phyloP scores from a whole-genome alignment of 1,140 invertebrate genomes.

The Bombus ignitus region DNA sequence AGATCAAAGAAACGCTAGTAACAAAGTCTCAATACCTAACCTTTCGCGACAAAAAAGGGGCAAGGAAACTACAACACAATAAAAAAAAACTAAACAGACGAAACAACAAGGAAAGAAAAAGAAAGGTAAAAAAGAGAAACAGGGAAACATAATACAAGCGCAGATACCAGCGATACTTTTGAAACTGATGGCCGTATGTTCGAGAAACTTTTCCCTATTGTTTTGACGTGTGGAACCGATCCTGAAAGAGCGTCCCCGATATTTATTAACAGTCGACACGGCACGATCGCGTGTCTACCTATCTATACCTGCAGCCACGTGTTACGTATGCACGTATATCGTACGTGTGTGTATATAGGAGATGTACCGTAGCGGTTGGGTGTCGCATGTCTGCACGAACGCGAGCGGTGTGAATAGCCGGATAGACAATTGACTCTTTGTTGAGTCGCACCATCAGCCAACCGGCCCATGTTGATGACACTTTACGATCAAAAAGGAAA shows the following conservation, averaged over 20 bases:
- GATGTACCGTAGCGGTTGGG: not conserved
- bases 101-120: not conserved
- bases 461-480: constrained; percentile 25
- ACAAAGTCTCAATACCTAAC: not conserved
- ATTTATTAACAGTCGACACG: constrained; percentile 39
- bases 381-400: constrained; percentile 7
- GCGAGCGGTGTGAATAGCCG: constrained; percentile 35
- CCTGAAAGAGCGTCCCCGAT: constrained; percentile 41
- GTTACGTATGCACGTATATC: not conserved
- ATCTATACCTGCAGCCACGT: not conserved
- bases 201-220: constrained; percentile 40
- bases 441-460: constrained; percentile 29
- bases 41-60: not conserved
- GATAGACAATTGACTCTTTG: constrained; percentile 53
- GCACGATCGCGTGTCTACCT: not conserved
- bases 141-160: not conserved
- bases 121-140: not conserved
- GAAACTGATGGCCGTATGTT: constrained; percentile 6
- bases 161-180: constrained; percentile 25
- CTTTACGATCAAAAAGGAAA: constrained; percentile 49
- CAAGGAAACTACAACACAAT: not conserved
- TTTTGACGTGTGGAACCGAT: constrained; percentile 12
- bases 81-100: not conserved
- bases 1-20: not conserved
- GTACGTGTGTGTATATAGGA: not conserved